Percentiles rank a stretch among this genome's conserved stretches.
These are phyloP conservation scores for Mesocentrotus franciscanus DNA, from an alignment of 53 echinoderm and acorn worm species.

Conservation along the genomic window DNA sequence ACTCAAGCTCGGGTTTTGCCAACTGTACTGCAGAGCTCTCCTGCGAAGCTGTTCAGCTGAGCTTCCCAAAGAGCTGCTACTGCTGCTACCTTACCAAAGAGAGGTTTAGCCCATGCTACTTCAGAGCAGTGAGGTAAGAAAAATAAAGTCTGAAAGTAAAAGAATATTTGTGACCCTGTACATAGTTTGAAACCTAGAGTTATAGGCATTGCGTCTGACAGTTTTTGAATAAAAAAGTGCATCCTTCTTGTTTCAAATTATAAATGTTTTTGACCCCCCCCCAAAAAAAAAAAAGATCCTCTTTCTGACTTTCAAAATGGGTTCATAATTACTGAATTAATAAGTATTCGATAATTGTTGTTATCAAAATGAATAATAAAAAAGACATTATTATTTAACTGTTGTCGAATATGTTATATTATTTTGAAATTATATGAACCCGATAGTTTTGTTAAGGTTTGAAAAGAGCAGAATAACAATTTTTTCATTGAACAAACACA, in stretches of 20 bases:
- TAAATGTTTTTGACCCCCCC: no score
- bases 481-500: not conserved
- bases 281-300: no score
- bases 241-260: no score
- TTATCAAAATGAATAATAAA: no score
- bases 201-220: no score
- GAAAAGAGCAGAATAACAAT: not conserved
- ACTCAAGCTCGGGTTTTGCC: slow-evolving; percentile 76
- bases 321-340: no score
- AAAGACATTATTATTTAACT: no score
- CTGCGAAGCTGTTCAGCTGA: slow-evolving; percentile 76
- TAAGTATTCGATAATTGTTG: no score
- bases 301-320: no score
- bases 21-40: slow-evolving; percentile 76
- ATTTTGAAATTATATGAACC: not conserved
- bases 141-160: not conserved
- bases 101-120: slow-evolving; percentile 78
- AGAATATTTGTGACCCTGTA: not conserved
- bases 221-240: no score
- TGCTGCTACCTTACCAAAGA: slow-evolving; percentile 88
- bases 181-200: no score
- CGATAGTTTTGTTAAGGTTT: not conserved
- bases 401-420: no score
- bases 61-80: slow-evolving; percentile 85
- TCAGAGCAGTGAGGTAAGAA: slow-evolving; percentile 83